Percentiles rank a stretch among this genome's conserved stretches.
phyloP scores from a whole-genome alignment of 2,113 vertebrate genomes.

The Daphoenositta chrysoptera region DNA sequence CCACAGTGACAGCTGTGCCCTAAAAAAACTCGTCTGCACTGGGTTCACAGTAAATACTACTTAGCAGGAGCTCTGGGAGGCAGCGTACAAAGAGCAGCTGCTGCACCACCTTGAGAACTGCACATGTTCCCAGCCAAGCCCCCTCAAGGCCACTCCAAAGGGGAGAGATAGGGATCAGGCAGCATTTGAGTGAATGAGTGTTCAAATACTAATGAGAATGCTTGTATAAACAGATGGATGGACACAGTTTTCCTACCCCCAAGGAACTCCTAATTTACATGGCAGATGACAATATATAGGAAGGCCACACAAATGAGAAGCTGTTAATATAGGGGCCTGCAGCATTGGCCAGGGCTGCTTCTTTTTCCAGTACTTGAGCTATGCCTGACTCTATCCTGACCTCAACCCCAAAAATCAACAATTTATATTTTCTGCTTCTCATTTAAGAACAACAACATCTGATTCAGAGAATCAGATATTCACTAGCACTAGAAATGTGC shows the following conservation, averaged over 20 bases:
- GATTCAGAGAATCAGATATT: not conserved
- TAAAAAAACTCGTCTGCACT: not conserved
- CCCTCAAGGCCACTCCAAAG: not conserved
- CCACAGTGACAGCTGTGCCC: conserved; percentile 17
- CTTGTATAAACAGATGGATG: not conserved
- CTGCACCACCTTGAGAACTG: not conserved
- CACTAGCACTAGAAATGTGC: not conserved
- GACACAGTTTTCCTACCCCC: not conserved
- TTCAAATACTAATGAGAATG: not conserved
- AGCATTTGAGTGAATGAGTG: not conserved
- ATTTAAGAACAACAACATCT: not conserved
- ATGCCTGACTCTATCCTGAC: not conserved
- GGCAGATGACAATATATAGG: not conserved
- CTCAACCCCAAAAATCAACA: not conserved
- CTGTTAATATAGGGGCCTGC: not conserved
- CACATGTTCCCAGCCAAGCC: not conserved
- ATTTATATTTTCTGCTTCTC: not conserved
- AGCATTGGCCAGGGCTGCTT: not conserved
- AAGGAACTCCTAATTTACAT: not conserved
- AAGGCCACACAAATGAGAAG: not conserved
- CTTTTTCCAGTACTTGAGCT: not conserved
- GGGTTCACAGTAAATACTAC: not conserved
- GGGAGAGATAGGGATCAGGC: not conserved
- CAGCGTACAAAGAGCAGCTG: not conserved
- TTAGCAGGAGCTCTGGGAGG: not conserved